These are phyloP conservation scores for Lepetodrilus schrolli DNA, from an alignment of 2,888 invertebrate species.

Conservation along the genomic window DNA sequence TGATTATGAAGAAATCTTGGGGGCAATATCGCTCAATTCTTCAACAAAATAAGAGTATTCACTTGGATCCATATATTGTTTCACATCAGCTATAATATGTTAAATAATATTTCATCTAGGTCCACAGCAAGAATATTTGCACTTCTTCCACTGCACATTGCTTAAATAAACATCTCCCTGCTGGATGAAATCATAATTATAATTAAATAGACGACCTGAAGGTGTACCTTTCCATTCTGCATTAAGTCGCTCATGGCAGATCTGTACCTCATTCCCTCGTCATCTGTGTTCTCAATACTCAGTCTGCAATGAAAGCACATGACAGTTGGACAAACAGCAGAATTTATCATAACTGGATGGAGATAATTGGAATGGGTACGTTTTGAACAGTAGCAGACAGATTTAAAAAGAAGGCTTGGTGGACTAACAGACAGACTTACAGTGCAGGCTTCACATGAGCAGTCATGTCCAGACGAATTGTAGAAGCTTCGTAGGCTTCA, in stretches of 20 bases:
- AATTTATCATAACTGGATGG: not conserved
- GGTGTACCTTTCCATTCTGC: slow-evolving; percentile 32
- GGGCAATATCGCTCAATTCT: no score
- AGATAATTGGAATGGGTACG: not conserved
- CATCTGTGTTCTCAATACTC: slow-evolving; percentile 71
- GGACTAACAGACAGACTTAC: slow-evolving; percentile 56
- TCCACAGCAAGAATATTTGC: no score
- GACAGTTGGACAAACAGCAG: not conserved
- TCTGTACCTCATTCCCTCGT: slow-evolving; percentile 71
- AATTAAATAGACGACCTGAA: not conserved
- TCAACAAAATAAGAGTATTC: no score
- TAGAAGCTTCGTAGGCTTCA: slow-evolving; percentile 61
- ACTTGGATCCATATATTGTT: no score
- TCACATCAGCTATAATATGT: no score
- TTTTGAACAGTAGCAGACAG: not conserved
- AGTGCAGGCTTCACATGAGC: slow-evolving; percentile 71
- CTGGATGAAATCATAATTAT: no score
- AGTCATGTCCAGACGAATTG: slow-evolving; percentile 69
- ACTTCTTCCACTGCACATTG: no score
- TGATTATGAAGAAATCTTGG: no score
- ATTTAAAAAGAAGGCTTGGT: not conserved
- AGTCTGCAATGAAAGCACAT: slow-evolving; percentile 59
- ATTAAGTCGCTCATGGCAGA: slow-evolving; percentile 71
- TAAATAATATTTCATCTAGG: no score
- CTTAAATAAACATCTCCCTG: no score